Conservation (phyloP, 2,113 vertebrate genomes). For the Tragulus kanchil region DNA sequence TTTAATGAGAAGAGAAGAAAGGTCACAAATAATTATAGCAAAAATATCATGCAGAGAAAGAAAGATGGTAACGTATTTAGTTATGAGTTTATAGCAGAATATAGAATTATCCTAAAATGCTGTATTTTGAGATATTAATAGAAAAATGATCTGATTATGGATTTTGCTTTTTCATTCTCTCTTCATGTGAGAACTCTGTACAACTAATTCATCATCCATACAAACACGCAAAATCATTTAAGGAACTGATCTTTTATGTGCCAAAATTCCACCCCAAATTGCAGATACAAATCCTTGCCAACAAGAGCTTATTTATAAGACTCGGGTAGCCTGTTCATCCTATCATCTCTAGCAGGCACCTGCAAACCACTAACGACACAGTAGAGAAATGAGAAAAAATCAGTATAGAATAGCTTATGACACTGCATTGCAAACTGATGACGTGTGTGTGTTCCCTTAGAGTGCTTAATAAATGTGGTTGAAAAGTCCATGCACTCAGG, state of each 20-base stretch:
- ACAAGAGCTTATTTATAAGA: constrained; percentile 67
- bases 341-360: background rate
- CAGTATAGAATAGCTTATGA: background rate
- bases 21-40: background rate
- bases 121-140: background rate
- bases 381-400: background rate
- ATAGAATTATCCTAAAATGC: background rate
- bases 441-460: background rate
- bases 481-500: background rate
- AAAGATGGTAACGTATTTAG: background rate
- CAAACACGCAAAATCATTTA: background rate
- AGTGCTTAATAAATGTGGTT: constrained; percentile 11
- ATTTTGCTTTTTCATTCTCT: background rate
- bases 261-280: constrained; percentile 56
- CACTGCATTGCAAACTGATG: background rate
- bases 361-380: constrained; percentile 26
- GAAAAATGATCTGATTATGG: background rate
- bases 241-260: constrained; percentile 25
- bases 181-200: background rate
- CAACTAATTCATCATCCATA: constrained; percentile 7
- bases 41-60: background rate
- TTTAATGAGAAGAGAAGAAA: constrained; percentile 18
- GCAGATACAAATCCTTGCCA: constrained; percentile 15
- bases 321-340: background rate
- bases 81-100: background rate